Conservation (phyloP, 2,888 invertebrate species). For the Proisotoma minuta region DNA sequence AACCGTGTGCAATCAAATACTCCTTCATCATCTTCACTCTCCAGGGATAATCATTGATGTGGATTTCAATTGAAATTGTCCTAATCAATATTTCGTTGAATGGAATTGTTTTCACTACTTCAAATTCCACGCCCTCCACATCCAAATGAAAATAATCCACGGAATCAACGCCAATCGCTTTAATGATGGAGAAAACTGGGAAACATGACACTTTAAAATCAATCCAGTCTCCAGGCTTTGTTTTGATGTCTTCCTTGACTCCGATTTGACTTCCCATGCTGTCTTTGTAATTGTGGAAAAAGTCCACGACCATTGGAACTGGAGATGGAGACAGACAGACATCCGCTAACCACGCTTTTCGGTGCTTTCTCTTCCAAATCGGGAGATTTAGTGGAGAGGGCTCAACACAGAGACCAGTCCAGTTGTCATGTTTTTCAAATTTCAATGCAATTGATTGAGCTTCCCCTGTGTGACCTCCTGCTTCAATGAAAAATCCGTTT, state of each 20-base stretch:
- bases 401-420: conserved; percentile 14
- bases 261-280: neutral
- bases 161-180: neutral
- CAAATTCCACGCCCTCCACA: neutral
- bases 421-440: neutral
- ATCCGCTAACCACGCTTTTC: conserved; percentile 12
- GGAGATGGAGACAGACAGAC: neutral
- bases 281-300: neutral
- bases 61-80: too few relatives aligned
- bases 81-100: neutral
- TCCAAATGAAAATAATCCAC: neutral
- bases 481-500: conserved; percentile 16
- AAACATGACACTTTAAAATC: neutral
- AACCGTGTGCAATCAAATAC: too few relatives aligned
- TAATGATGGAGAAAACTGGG: neutral
- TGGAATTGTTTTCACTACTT: neutral
- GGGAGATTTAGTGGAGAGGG: neutral
- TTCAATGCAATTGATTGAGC: neutral
- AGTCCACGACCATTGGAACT: neutral
- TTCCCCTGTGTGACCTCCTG: conserved; percentile 7
- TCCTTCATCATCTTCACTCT: too few relatives aligned
- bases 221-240: neutral
- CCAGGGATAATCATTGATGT: too few relatives aligned
- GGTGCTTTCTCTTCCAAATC: neutral
- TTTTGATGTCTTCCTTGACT: neutral